Percentiles rank a stretch among this genome's conserved stretches.
These are phyloP conservation scores for Hedychridium roseum DNA, from an alignment of 2,888 invertebrate genomes.

Conservation along the genomic window DNA sequence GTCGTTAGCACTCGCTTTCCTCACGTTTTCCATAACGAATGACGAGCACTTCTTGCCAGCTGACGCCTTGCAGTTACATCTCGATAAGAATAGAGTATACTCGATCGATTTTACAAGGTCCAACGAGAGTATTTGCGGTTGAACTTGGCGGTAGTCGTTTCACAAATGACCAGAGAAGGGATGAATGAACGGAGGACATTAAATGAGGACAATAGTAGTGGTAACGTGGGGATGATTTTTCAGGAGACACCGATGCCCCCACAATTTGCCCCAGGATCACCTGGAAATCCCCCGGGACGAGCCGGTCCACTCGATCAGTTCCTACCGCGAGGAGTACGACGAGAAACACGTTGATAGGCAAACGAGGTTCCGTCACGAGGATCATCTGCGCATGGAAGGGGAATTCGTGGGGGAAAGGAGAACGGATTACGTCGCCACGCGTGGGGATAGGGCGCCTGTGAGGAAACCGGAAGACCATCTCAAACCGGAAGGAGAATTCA, in stretches of 20 bases:
- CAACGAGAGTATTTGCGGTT: too few species aligned
- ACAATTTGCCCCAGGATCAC: slow-evolving; percentile 65
- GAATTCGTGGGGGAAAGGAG: slow-evolving; percentile 67
- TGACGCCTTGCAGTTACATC: too few species aligned
- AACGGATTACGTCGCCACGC: slow-evolving; percentile 64
- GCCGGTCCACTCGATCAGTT: slow-evolving; percentile 63
- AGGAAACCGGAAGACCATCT: slow-evolving; percentile 66
- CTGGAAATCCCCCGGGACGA: slow-evolving; percentile 51
- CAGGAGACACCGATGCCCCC: slow-evolving; percentile 87
- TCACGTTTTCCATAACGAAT: too few species aligned
- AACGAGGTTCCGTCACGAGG: slow-evolving; percentile 71
- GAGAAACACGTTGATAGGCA: slow-evolving; percentile 72
- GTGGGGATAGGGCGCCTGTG: slow-evolving; percentile 61
- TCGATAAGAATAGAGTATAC: too few species aligned
- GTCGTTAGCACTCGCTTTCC: too few species aligned
- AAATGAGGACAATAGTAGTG: too few species aligned
- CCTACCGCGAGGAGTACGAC: slow-evolving; percentile 73
- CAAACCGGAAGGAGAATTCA: slow-evolving; percentile 66
- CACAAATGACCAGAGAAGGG: too few species aligned
- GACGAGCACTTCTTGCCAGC: too few species aligned
- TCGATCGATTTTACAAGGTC: too few species aligned
- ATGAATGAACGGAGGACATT: too few species aligned
- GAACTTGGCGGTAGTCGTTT: too few species aligned
- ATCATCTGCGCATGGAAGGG: slow-evolving; percentile 77
- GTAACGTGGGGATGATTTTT: too few species aligned